These are phyloP conservation scores for Phrynocephalus guinanensis DNA, from an alignment of 2,797 vertebrate genomes.

Conservation along the genomic window DNA sequence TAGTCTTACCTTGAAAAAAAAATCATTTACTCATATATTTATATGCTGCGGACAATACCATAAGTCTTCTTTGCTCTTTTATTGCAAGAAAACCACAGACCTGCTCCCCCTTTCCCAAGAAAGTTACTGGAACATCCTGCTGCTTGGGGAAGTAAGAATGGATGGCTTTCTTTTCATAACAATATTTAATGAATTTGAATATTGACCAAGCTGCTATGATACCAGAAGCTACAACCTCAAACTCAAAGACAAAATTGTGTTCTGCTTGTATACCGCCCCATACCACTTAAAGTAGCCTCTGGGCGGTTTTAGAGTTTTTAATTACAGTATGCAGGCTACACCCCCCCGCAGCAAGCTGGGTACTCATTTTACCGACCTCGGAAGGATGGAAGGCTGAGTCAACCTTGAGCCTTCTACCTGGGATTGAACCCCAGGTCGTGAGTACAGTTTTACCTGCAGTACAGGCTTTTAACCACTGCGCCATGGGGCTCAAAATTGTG, in stretches of 20 bases:
- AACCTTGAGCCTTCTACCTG: no score
- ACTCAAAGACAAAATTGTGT: background rate
- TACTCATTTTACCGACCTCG: no score
- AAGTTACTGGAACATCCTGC: background rate
- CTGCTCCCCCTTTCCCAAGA: background rate
- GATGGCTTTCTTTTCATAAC: background rate
- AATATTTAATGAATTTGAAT: background rate
- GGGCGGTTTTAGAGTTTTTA: no score
- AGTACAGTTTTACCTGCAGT: no score
- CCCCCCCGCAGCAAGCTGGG: no score
- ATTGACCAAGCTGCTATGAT: background rate
- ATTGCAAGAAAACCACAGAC: background rate
- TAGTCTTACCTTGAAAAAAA: background rate
- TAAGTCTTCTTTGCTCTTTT: background rate
- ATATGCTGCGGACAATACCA: background rate
- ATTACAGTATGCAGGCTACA: no score
- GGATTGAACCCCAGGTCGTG: no score
- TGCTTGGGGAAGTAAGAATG: background rate
- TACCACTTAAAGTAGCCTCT: no score
- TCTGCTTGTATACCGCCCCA: no score
- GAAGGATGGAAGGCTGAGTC: no score
- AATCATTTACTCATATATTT: background rate
- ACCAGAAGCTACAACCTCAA: background rate
- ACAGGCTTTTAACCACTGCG: no score
- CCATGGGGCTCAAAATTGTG: no score